phyloP scores from a whole-genome alignment of 2,113 vertebrate genomes.

The Tauraco erythrolophus region DNA sequence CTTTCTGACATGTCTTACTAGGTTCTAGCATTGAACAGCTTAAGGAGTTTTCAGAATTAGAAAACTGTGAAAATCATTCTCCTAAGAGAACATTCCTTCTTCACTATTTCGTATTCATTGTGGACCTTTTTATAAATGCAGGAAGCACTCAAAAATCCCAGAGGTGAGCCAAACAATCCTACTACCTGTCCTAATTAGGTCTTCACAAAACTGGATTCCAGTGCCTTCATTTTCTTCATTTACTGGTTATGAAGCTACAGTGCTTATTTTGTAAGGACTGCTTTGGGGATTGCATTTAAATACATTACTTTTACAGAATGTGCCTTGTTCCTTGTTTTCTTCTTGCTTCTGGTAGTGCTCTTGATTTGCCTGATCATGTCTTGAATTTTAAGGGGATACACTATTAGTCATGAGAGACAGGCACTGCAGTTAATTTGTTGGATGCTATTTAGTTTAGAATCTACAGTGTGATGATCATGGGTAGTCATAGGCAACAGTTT shows the following conservation, averaged over 20 bases:
- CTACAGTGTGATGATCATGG: background rate
- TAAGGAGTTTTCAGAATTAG: background rate
- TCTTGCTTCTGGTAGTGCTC: background rate
- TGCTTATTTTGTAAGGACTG: background rate
- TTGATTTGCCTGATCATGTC: background rate
- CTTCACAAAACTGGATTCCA: background rate
- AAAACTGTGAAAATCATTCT: background rate
- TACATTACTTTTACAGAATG: background rate
- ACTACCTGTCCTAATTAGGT: background rate
- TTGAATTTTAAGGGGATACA: background rate
- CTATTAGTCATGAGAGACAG: background rate
- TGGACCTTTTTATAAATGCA: background rate
- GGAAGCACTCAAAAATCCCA: background rate
- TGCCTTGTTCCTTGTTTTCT: background rate
- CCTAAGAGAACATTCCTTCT: background rate
- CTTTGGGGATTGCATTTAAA: background rate
- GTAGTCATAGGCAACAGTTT: background rate
- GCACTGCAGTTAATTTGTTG: background rate
- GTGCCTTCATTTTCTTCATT: background rate
- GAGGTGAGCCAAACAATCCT: background rate
- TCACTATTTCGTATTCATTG: background rate
- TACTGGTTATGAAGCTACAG: background rate
- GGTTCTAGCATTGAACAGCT: background rate
- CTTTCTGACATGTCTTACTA: background rate
- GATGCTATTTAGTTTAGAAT: slow-evolving; percentile 6